A percentile compares a stretch with the other conserved stretches of the same genome.
phyloP scores from a whole-genome alignment of 1,140 invertebrate genomes.

The Apis florea region DNA sequence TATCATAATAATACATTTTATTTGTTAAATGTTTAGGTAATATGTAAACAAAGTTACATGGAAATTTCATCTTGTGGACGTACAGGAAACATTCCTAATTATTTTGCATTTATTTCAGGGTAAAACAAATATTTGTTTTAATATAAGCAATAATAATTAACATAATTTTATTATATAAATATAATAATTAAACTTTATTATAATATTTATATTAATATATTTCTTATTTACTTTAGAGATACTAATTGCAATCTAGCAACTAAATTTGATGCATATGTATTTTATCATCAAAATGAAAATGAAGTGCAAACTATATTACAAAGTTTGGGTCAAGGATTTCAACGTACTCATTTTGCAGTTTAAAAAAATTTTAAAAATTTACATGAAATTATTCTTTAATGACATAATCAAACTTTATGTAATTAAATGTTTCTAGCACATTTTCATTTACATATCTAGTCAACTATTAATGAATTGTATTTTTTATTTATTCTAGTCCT shows the following conservation, averaged over 20 bases:
- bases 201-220: conserved; percentile 22
- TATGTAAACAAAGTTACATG: conserved; percentile 83
- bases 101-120: conserved; percentile 85
- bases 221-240: conserved; percentile 77
- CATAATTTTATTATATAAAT: not conserved
- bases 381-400: not conserved
- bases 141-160: conserved; percentile 13
- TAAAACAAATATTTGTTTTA: conserved; percentile 66
- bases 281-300: conserved; percentile 78
- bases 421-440: not conserved
- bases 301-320: conserved; percentile 79
- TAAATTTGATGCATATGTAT: conserved; percentile 82
- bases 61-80: conserved; percentile 85
- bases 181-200: not conserved
- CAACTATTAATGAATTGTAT: conserved; percentile 5
- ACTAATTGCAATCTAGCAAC: conserved; percentile 82
- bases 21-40: conserved; percentile 68
- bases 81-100: conserved; percentile 80
- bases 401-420: not conserved
- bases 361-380: conserved; percentile 52
- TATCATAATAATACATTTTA: not conserved
- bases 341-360: conserved; percentile 77
- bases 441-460: conserved; percentile 24
- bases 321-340: conserved; percentile 78
- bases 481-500: not conserved